These are phyloP conservation scores for Danionella dracula DNA, from an alignment of 2,797 vertebrate genomes.

Conservation along the genomic window DNA sequence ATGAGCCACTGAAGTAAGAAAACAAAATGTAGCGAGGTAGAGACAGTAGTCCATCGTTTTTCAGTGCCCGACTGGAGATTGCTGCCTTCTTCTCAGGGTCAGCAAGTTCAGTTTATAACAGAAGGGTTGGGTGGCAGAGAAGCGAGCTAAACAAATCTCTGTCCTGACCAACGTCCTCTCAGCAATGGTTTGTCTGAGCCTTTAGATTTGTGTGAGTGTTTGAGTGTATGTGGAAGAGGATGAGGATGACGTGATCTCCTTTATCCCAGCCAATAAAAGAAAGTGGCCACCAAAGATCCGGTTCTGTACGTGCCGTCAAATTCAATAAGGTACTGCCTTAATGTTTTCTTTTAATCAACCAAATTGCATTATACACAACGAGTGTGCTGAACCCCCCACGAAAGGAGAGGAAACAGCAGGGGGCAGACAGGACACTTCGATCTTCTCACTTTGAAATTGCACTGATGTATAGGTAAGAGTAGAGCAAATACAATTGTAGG, in stretches of 20 bases:
- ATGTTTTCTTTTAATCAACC: conserved; percentile 86
- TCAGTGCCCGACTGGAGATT: too few species aligned
- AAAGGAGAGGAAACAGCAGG: conserved; percentile 10
- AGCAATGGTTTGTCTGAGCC: conserved; percentile 68
- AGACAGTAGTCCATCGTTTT: too few species aligned
- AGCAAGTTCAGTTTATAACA: conserved; percentile 47
- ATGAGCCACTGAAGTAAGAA: conserved; percentile 60
- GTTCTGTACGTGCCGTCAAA: conserved; percentile 79
- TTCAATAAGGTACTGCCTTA: conserved; percentile 81
- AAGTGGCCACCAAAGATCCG: conserved; percentile 75
- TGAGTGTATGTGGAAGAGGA: conserved; percentile 26
- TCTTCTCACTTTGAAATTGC: conserved; percentile 11
- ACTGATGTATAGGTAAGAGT: conserved; percentile 9
- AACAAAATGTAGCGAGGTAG: too few species aligned
- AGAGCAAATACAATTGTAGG: conserved; percentile 8
- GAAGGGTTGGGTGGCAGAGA: conserved; percentile 17
- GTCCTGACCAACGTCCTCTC: conserved; percentile 66
- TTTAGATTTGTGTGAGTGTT: conserved; percentile 42
- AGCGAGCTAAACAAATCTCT: conserved; percentile 64
- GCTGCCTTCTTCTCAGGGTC: conserved; percentile 72
- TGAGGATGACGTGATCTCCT: conserved; percentile 75
- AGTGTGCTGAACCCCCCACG: conserved; percentile 49
- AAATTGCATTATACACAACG: conserved; percentile 79
- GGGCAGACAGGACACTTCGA: conserved; percentile 34
- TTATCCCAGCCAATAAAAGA: conserved; percentile 77